These are phyloP conservation scores for Henricia sp. DNA, from an alignment of 53 echinoderm and acorn worm species.

Conservation along the genomic window DNA sequence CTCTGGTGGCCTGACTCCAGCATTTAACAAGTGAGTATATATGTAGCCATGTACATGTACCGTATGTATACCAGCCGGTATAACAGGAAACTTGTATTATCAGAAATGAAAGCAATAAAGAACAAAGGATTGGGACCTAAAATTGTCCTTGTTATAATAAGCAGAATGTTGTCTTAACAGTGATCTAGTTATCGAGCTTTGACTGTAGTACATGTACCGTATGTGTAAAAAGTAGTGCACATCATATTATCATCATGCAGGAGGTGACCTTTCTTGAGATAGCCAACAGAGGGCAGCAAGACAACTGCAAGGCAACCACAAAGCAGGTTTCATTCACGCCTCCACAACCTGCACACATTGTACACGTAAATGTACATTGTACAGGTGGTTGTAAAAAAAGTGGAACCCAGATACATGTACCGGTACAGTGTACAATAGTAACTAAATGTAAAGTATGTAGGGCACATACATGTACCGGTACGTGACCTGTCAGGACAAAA, in stretches of 20 bases:
- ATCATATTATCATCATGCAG: background rate
- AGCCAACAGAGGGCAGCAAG: background rate
- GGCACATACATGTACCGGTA: background rate
- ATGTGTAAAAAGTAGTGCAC: background rate
- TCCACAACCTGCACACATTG: background rate
- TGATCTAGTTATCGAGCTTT: background rate
- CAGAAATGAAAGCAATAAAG: too few species aligned
- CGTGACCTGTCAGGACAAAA: background rate
- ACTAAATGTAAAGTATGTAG: background rate
- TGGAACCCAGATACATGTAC: background rate
- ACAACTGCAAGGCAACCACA: too few species aligned
- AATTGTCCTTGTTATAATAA: too few species aligned
- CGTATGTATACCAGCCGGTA: background rate
- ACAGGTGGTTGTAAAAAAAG: background rate
- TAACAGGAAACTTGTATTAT: too few species aligned
- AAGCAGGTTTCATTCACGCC: too few species aligned
- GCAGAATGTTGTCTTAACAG: too few species aligned
- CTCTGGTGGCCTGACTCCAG: too few species aligned
- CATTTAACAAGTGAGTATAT: background rate
- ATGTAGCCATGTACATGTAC: background rate
- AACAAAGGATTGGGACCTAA: too few species aligned
- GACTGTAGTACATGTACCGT: background rate
- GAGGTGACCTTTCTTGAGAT: background rate
- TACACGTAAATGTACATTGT: slow-evolving; percentile 6
- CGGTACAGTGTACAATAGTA: background rate